Base-by-base conservation (phyloP, 2,797 vertebrate genomes). In the Pagetopsis macropterus region DNA sequence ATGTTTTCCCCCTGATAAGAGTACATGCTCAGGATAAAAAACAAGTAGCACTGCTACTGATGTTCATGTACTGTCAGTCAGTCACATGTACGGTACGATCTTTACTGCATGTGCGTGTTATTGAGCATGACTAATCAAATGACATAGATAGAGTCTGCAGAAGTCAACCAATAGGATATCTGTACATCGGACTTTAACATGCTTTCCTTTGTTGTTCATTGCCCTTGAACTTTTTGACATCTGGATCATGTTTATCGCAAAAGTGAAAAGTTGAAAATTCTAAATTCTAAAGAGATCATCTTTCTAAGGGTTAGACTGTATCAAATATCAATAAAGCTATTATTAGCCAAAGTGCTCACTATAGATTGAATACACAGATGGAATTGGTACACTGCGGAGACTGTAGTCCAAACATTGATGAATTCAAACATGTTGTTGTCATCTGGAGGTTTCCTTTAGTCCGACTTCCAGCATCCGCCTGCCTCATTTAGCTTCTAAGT, bases 1-100 rank as follows among this genome's bases (percentile, higher is more conserved):
- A 71, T 78, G 88, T 88, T 90, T 83, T 84, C 51, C 45, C 27
- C 33, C 83, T 91, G 94, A 95, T 95, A 94, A 94, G 90, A 81
- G 81, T 10, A 17, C 64, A 67, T 27, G 65, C 75, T 72, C 40
- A 27, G 56, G 79, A 31, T 31, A 37, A 17, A 51, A 64, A 56
- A 17, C 63, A 45, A 61, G 65, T 58, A 41, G 60, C 57, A 41
- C 54, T 56, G 17, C 0, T 16, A 50, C 13, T 79, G 81, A 76
- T n/a, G 55, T 84, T 76, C 14, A 69, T 55, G 14, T 6, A 71
- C 33, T 37, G 33, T 37, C 41, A 43, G 43, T 72, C 60, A 11
- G 75, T 90, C 88, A 91, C 86, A 60, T 88, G 87, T 76, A 44
- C 27, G 3, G 50, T 48, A 15, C 76, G 62, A 62, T 83, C 41